These are phyloP conservation scores for Trinorchestia longiramus DNA, from an alignment of 1,140 invertebrate species.

Conservation along the genomic window DNA sequence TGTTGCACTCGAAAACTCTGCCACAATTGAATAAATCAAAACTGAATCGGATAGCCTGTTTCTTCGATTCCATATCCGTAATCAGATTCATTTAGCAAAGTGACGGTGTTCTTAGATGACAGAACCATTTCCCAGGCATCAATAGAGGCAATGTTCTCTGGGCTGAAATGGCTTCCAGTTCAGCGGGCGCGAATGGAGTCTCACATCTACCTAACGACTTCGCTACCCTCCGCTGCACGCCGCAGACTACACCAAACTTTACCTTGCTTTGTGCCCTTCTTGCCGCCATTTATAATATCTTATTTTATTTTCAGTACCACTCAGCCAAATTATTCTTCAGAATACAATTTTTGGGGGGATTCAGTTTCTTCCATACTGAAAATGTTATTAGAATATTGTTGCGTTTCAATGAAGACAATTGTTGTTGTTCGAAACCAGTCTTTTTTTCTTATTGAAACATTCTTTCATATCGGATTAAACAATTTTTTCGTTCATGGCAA, in stretches of 20 bases:
- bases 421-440: not conserved
- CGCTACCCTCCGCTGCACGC: not conserved
- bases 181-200: not conserved
- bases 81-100: slow-evolving; percentile 9
- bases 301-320: not conserved
- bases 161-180: not conserved
- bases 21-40: not conserved
- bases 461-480: too few species aligned
- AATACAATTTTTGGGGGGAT: not conserved
- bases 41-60: not conserved
- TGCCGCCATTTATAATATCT: not conserved
- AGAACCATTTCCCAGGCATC: slow-evolving; percentile 6
- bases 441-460: not conserved
- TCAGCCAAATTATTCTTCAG: not conserved
- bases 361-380: not conserved
- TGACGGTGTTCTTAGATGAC: slow-evolving; percentile 6
- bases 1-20: not conserved
- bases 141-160: not conserved
- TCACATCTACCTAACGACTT: not conserved
- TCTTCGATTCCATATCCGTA: not conserved
- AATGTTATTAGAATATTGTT: not conserved
- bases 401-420: not conserved
- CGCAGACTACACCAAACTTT: not conserved
- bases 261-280: not conserved
- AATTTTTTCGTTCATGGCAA: too few species aligned